phyloP scores from a whole-genome alignment of 1,140 invertebrate species.

The Panulirus ornatus region DNA sequence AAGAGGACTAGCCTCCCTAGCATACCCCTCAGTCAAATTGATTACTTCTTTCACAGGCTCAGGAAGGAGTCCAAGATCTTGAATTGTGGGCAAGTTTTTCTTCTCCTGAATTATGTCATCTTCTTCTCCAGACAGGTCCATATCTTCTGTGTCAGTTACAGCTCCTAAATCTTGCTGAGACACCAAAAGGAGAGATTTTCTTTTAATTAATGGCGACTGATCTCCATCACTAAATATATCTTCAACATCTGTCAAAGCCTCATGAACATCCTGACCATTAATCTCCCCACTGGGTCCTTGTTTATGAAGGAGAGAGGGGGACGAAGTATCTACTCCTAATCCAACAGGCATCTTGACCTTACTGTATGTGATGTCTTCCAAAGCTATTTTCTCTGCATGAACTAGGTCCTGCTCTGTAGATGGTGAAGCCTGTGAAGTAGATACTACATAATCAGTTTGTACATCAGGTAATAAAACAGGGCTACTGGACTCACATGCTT shows the following conservation, averaged over 20 bases:
- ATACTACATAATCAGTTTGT: slow-evolving; percentile 47
- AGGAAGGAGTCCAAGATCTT: slow-evolving; percentile 64
- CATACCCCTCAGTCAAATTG: slow-evolving; percentile 69
- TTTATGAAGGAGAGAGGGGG: slow-evolving; percentile 9
- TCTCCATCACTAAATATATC: slow-evolving; percentile 76
- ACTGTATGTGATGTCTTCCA: background rate
- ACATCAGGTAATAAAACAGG: slow-evolving; percentile 44
- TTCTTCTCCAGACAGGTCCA: slow-evolving; percentile 75
- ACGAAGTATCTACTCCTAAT: slow-evolving; percentile 31
- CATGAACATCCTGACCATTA: slow-evolving; percentile 57
- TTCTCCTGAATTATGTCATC: slow-evolving; percentile 75
- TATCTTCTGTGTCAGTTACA: slow-evolving; percentile 77
- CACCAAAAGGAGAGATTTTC: slow-evolving; percentile 50
- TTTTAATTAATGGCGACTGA: slow-evolving; percentile 64
- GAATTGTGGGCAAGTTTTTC: slow-evolving; percentile 60
- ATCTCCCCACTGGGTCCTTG: slow-evolving; percentile 37
- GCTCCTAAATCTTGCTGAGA: slow-evolving; percentile 64
- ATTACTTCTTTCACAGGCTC: slow-evolving; percentile 56
- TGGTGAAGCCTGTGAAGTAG: slow-evolving; percentile 56
- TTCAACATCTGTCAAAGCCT: slow-evolving; percentile 77
- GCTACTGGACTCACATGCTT: slow-evolving; percentile 52
- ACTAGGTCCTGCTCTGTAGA: slow-evolving; percentile 7
- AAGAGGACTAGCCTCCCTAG: slow-evolving; percentile 56
- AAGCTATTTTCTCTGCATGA: background rate
- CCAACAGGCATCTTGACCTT: slow-evolving; percentile 63